Conservation (phyloP, 2,888 invertebrate genomes). For the Melanophora roralis region DNA sequence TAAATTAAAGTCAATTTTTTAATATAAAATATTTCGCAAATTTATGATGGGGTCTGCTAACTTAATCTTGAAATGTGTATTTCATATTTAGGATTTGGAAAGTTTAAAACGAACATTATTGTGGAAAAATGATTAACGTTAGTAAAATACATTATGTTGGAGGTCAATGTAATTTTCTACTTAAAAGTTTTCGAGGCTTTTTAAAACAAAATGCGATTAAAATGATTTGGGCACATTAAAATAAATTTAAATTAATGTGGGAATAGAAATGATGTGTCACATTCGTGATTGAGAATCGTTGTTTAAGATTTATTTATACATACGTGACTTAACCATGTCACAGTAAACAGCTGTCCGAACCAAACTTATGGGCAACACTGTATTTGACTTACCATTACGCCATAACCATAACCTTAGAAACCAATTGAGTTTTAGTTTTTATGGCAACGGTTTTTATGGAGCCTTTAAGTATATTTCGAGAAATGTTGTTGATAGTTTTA, state of each 20-base stretch:
- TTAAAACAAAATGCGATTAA: background rate
- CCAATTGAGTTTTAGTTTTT: too few species aligned
- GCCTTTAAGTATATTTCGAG: too few species aligned
- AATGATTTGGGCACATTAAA: background rate
- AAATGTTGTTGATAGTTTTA: too few species aligned
- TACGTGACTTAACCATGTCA: too few species aligned
- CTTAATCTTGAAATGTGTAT: background rate
- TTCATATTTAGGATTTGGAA: background rate
- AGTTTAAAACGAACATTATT: background rate
- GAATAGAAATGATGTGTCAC: background rate
- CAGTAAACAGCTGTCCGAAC: too few species aligned
- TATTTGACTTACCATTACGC: too few species aligned
- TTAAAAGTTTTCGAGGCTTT: background rate
- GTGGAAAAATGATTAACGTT: too few species aligned
- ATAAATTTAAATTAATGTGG: conserved; percentile 19
- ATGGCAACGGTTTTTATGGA: too few species aligned
- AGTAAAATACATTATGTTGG: conserved; percentile 1
- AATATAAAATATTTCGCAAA: background rate
- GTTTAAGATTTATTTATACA: too few species aligned
- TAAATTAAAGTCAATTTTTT: conserved; percentile 20
- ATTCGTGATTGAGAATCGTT: too few species aligned
- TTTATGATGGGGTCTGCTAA: background rate
- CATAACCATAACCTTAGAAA: too few species aligned
- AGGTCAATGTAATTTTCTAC: conserved; percentile 41
- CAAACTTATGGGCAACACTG: too few species aligned